phyloP scores from a whole-genome alignment of 2,113 vertebrate genomes.

The Coracopsis vasa region DNA sequence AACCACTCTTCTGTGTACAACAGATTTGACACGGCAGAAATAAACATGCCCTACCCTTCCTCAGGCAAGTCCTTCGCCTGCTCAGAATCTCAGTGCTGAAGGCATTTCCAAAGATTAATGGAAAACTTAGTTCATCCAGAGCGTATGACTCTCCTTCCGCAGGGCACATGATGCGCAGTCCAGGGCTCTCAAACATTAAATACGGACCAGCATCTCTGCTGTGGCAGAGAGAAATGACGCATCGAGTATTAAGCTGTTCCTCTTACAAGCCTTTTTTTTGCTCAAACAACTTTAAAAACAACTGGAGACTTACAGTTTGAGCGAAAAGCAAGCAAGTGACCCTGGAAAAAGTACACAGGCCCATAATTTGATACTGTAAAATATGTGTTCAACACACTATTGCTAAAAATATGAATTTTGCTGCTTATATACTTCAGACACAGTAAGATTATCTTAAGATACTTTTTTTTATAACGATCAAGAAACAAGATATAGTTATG shows the following conservation, averaged over 20 bases:
- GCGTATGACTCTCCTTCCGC: accelerated
- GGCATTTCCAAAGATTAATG: not conserved
- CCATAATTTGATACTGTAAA: not conserved
- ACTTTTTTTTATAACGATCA: not conserved
- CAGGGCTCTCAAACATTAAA: not conserved
- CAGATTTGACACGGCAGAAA: not conserved
- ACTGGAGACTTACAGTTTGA: not conserved
- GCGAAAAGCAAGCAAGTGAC: not conserved
- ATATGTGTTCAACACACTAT: accelerated
- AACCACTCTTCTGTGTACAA: not conserved
- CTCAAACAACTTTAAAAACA: conserved; percentile 15
- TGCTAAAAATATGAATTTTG: not conserved
- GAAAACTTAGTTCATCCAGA: not conserved
- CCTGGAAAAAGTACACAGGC: not conserved
- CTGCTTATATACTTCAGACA: not conserved
- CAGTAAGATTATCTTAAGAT: not conserved
- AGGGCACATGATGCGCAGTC: accelerated
- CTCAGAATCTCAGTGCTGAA: not conserved
- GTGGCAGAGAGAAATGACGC: not conserved
- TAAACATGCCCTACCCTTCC: not conserved
- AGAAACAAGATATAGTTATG: not conserved
- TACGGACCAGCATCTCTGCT: not conserved
- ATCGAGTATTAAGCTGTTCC: not conserved
- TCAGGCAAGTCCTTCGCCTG: not conserved
- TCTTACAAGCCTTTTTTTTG: not conserved